Evolutionary conservation across 2,113 vertebrate genomes (phyloP).

Genomic region (Stegostoma tigrinum): DNA sequence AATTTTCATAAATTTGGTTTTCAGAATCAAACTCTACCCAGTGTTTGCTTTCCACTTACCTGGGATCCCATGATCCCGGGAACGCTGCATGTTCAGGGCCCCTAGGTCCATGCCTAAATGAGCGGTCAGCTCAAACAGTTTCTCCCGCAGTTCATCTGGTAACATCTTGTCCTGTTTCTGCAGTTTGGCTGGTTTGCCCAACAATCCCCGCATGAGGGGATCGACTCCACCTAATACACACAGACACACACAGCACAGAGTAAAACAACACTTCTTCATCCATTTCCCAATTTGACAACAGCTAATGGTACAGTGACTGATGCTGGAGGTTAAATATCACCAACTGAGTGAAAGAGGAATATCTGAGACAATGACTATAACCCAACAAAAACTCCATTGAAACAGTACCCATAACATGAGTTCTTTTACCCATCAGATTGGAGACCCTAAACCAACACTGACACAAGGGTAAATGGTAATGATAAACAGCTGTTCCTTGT

Average conservation of each 20-base stretch:
- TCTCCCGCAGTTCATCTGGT: constrained; percentile 67
- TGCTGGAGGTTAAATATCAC: not conserved
- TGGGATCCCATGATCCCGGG: constrained; percentile 9
- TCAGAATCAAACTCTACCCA: not conserved
- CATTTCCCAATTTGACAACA: not conserved
- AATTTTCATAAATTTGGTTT: not conserved
- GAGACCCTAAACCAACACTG: not conserved
- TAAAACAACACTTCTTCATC: not conserved
- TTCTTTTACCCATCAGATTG: not conserved
- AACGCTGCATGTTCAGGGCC: not conserved
- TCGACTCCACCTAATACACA: constrained; percentile 49
- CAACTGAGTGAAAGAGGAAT: not conserved
- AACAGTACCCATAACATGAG: not conserved
- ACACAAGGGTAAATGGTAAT: not conserved
- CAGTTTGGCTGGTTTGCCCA: constrained; percentile 64
- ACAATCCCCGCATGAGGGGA: constrained; percentile 61
- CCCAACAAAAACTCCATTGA: not conserved
- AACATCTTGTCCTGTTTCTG: constrained; percentile 67
- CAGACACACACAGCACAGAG: not conserved
- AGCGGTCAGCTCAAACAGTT: constrained; percentile 58
- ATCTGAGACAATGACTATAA: not conserved
- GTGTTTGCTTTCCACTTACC: not conserved
- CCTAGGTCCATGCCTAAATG: not conserved
- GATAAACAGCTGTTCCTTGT: not conserved
- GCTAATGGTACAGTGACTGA: not conserved